These are phyloP conservation scores for Palythoa grandis DNA, from an alignment of 92 coral and sea anemone genomes.

Conservation along the genomic window DNA sequence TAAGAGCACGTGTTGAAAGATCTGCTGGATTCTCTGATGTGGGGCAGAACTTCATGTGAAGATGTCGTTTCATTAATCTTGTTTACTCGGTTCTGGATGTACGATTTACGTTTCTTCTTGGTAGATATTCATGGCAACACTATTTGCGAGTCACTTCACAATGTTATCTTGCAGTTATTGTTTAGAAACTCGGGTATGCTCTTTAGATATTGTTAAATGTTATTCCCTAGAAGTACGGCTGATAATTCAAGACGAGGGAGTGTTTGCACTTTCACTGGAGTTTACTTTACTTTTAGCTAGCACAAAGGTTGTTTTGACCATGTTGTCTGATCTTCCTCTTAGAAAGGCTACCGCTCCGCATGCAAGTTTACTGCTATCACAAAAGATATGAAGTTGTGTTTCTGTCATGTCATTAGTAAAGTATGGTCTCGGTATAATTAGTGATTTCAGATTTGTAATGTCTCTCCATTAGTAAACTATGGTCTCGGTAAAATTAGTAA, in stretches of 20 bases:
- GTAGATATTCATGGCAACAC: conserved; percentile 23
- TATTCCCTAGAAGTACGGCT: conserved; percentile 49
- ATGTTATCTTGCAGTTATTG: not conserved
- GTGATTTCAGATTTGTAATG: conserved; percentile 18
- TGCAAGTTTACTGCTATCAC: conserved; percentile 61
- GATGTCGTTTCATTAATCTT: conserved; percentile 30
- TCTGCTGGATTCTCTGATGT: conserved; percentile 56
- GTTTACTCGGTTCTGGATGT: conserved; percentile 44
- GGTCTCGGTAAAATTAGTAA: conserved; percentile 30
- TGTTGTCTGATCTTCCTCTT: conserved; percentile 31
- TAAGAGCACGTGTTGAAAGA: conserved; percentile 33
- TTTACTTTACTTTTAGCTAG: conserved; percentile 44
- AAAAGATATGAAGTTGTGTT: conserved; percentile 55
- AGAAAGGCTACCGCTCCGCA: conserved; percentile 64
- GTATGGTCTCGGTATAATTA: conserved; percentile 43
- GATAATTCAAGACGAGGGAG: conserved; percentile 33
- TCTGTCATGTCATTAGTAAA: conserved; percentile 14
- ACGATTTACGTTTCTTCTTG: conserved; percentile 40
- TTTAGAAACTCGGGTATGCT: not conserved
- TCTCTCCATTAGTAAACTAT: conserved; percentile 39
- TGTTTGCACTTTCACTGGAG: conserved; percentile 49
- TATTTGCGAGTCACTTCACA: conserved; percentile 39
- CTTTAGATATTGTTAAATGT: conserved; percentile 12
- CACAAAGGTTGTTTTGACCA: conserved; percentile 24
- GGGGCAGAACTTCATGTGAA: conserved; percentile 27